These are phyloP conservation scores for Sycophaga agraensis DNA, from an alignment of 1,140 invertebrate species.

Conservation along the genomic window DNA sequence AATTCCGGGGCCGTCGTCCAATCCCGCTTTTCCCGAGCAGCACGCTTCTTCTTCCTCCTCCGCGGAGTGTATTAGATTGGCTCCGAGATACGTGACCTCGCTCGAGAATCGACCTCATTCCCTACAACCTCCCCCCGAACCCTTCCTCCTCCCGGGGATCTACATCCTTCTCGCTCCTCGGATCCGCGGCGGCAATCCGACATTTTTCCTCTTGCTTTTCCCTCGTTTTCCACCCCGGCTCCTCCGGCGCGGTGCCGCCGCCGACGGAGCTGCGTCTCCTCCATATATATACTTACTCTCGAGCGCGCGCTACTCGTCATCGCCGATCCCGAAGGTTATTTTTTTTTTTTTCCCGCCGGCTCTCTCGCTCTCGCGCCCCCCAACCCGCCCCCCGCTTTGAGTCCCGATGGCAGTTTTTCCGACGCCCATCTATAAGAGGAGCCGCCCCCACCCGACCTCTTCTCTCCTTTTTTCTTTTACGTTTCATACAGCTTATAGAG, in stretches of 20 bases:
- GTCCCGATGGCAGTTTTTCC: slow-evolving; percentile 8
- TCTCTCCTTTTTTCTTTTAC: slow-evolving; percentile 11
- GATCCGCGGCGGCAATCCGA: background rate
- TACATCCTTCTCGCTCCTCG: slow-evolving; percentile 22
- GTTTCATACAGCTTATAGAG: slow-evolving; percentile 5
- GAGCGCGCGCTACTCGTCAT: slow-evolving; percentile 24
- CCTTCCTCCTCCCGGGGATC: slow-evolving; percentile 25
- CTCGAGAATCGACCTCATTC: slow-evolving; percentile 47
- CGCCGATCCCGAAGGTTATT: slow-evolving; percentile 20
- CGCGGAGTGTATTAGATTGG: slow-evolving; percentile 51
- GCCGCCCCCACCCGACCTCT: no score
- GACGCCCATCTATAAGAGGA: background rate
- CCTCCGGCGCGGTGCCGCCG: background rate
- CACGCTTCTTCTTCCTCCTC: slow-evolving; percentile 31
- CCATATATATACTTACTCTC: slow-evolving; percentile 9
- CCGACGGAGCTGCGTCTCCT: background rate
- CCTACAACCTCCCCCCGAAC: slow-evolving; percentile 28
- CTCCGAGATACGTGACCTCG: slow-evolving; percentile 51
- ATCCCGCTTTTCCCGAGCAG: slow-evolving; percentile 18
- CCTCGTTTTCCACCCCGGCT: background rate
- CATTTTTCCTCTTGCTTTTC: background rate
- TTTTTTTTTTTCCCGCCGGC: slow-evolving; percentile 21
- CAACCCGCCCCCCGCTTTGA: background rate
- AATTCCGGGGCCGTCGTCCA: slow-evolving; percentile 21
- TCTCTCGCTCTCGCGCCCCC: background rate